These are phyloP conservation scores for Nyctibius grandis DNA, from an alignment of 2,797 vertebrate species.

Conservation along the genomic window DNA sequence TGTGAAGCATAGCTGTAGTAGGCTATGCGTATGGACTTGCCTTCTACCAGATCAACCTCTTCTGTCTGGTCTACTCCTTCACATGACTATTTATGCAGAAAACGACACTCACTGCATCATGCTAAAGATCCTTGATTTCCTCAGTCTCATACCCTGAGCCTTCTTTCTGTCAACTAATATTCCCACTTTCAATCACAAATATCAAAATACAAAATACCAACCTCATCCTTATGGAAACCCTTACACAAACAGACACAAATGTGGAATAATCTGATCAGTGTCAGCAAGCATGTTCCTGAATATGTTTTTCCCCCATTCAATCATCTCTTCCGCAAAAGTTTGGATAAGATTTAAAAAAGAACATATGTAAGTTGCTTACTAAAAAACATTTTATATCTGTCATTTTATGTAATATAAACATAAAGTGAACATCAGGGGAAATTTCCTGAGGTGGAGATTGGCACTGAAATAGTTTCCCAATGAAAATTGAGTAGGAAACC, in stretches of 20 bases:
- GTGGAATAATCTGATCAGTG: neutral
- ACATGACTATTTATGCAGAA: neutral
- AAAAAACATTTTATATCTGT: neutral
- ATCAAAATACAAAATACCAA: neutral
- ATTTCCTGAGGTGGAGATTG: slow-evolving; percentile 11
- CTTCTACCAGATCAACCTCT: neutral
- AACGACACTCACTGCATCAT: neutral
- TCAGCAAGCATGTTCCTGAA: neutral
- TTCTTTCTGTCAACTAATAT: neutral
- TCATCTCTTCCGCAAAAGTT: neutral
- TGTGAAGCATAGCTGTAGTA: neutral
- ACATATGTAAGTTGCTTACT: neutral
- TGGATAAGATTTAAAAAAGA: slow-evolving; percentile 24
- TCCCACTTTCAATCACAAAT: neutral
- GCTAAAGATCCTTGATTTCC: neutral
- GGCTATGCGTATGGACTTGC: neutral
- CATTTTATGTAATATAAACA: slow-evolving; percentile 7
- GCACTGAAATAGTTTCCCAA: neutral
- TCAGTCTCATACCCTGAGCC: neutral
- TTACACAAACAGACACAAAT: neutral
- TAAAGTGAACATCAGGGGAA: neutral
- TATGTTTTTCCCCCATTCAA: neutral
- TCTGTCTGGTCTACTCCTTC: neutral
- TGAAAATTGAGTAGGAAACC: neutral
- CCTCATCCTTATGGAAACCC: neutral